phyloP scores from a whole-genome alignment of 2,888 invertebrate genomes.

The Eupithecia tripunctaria region DNA sequence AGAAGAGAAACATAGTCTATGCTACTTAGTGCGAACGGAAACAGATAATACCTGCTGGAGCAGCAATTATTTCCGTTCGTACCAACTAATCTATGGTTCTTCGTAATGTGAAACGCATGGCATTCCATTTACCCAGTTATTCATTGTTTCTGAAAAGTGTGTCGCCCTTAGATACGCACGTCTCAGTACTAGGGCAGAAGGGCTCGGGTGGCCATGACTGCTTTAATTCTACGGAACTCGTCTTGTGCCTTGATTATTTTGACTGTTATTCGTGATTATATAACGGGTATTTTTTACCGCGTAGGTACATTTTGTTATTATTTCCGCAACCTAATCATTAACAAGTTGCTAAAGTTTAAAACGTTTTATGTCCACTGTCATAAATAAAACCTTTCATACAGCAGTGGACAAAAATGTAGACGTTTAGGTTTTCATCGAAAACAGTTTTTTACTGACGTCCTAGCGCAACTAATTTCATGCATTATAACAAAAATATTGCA shows the following conservation, averaged over 20 bases:
- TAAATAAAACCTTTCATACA: neutral
- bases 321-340: no score
- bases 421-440: neutral
- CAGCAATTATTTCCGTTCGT: slow-evolving; percentile 3
- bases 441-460: neutral
- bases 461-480: neutral
- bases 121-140: slow-evolving; percentile 39
- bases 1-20: neutral
- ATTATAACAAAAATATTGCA: no score
- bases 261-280: neutral
- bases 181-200: slow-evolving; percentile 28
- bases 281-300: no score
- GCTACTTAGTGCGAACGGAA: neutral
- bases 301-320: no score
- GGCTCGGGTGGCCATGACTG: slow-evolving; percentile 24
- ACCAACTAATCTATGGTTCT: neutral
- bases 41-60: neutral
- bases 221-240: slow-evolving; percentile 4
- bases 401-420: neutral
- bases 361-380: neutral
- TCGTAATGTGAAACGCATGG: slow-evolving; percentile 14
- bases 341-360: no score
- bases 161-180: slow-evolving; percentile 31
- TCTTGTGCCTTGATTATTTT: neutral
- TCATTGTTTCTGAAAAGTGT: slow-evolving; percentile 45